Base-by-base conservation (phyloP, 2,888 invertebrate genomes). In the Epiblema foenella region DNA sequence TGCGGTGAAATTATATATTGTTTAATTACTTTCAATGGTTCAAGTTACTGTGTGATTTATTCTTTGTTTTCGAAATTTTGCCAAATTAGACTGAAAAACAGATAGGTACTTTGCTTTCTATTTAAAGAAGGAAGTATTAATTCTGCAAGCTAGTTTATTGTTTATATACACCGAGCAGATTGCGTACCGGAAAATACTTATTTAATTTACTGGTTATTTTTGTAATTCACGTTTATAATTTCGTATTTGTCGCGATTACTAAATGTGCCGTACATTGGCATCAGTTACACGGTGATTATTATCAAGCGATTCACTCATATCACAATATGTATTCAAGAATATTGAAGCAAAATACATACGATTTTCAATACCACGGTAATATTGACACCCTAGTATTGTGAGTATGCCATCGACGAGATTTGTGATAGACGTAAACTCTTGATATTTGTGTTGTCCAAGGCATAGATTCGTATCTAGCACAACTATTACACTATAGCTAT, bases 391-490 rank as follows among this genome's bases (percentile, higher is more conserved):
- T n/a, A n/a, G n/a, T n/a, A n/a, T n/a, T n/a, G n/a, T n/a, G n/a
- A n/a, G n/a, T n/a, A n/a, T n/a, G n/a, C n/a, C n/a, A n/a, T n/a
- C n/a, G n/a, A 42, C 60, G 18, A 59, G 15, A 12, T 51, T 42
- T 29, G 17, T 39, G n/a, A 59, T 24, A 33, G 49, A 67, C 33
- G 11, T 59, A 68, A 20, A 68, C 66, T 66, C 66, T 65, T 74
- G 73, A 68, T 73, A 74, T 74, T 74, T 73, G 18, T 68, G 65
- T 20, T 46, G 18, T 65, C 57, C 67, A 62, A 51, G 66, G 70
- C 66, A 71, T 39, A 62, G 69, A 70, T 73, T 65, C 69, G 65
- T 42, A 54, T 64, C 37, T n/a, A 15, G 24, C 52, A 49, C 58
- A 46, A n/a, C 60, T 24, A 52, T 54, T 18, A 52, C 46, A 20